These are phyloP conservation scores for Luehdorfia chinensis DNA, from an alignment of 1,140 invertebrate genomes.

Conservation along the genomic window DNA sequence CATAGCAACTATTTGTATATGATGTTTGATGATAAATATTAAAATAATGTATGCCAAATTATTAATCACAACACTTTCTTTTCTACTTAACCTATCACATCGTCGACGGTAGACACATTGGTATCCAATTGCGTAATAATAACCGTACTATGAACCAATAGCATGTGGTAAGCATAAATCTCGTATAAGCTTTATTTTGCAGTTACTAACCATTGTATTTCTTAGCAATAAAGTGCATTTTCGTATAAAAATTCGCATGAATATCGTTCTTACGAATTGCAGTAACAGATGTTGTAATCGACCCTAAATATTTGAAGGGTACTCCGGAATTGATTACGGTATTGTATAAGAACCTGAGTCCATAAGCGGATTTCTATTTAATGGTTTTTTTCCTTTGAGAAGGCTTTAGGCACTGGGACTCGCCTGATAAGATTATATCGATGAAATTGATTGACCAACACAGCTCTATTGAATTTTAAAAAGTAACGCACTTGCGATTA, in stretches of 20 bases:
- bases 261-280: conserved; percentile 13
- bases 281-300: conserved; percentile 42
- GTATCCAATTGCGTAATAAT: conserved; percentile 11
- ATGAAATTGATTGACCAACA: conserved; percentile 12
- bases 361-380: conserved; percentile 69
- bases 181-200: neutral
- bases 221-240: conserved; percentile 11
- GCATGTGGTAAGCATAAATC: conserved; percentile 9
- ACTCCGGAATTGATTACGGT: conserved; percentile 65
- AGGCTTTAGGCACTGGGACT: conserved; percentile 4
- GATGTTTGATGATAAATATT: no score
- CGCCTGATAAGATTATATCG: conserved; percentile 12
- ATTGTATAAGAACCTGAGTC: conserved; percentile 42
- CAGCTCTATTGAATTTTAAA: conserved; percentile 10
- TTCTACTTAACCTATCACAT: no score
- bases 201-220: neutral
- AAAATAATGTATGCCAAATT: no score
- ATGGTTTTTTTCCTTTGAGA: conserved; percentile 44
- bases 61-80: no score
- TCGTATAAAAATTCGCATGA: neutral
- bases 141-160: neutral
- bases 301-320: conserved; percentile 43
- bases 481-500: no score
- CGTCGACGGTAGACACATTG: no score
- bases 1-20: no score